Evolutionary conservation across 2,888 invertebrate genomes (phyloP).

Genomic region (Dromius quadrimaculatus): DNA sequence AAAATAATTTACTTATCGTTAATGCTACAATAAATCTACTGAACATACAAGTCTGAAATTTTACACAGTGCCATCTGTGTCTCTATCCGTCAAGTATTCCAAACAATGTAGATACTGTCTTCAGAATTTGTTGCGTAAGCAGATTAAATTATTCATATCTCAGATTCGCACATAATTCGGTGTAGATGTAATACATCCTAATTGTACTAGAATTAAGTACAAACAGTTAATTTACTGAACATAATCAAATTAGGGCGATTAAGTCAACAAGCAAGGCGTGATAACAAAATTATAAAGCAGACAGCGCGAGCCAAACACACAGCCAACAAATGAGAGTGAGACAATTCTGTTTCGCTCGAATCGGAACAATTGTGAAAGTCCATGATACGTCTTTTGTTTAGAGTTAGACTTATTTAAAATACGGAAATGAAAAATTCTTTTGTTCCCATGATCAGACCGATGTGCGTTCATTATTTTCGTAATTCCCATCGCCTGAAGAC

Average conservation of each 20-base stretch:
- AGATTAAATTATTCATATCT: too few species aligned
- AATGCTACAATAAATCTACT: too few species aligned
- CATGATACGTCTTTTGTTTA: slow-evolving; percentile 36
- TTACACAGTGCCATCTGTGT: too few species aligned
- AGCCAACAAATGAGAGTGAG: not conserved
- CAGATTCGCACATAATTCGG: not conserved
- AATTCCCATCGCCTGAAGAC: slow-evolving; percentile 27
- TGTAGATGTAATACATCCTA: not conserved
- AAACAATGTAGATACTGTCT: too few species aligned
- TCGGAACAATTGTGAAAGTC: slow-evolving; percentile 48
- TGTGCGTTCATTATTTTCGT: slow-evolving; percentile 36
- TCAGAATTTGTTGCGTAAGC: too few species aligned
- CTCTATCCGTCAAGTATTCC: too few species aligned
- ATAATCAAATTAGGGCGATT: slow-evolving; percentile 23
- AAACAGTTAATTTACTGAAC: slow-evolving; percentile 31
- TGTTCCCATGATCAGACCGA: slow-evolving; percentile 37
- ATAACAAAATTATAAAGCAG: slow-evolving; percentile 24
- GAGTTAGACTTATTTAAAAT: slow-evolving; percentile 21
- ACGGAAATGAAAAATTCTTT: slow-evolving; percentile 38
- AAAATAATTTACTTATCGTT: too few species aligned
- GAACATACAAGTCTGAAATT: too few species aligned
- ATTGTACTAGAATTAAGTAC: slow-evolving; percentile 12
- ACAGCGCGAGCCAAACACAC: not conserved
- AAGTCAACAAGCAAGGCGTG: slow-evolving; percentile 24
- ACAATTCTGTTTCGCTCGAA: slow-evolving; percentile 34